These are phyloP conservation scores for Prunella strophiata DNA, from an alignment of 2,797 vertebrate species.

Conservation along the genomic window DNA sequence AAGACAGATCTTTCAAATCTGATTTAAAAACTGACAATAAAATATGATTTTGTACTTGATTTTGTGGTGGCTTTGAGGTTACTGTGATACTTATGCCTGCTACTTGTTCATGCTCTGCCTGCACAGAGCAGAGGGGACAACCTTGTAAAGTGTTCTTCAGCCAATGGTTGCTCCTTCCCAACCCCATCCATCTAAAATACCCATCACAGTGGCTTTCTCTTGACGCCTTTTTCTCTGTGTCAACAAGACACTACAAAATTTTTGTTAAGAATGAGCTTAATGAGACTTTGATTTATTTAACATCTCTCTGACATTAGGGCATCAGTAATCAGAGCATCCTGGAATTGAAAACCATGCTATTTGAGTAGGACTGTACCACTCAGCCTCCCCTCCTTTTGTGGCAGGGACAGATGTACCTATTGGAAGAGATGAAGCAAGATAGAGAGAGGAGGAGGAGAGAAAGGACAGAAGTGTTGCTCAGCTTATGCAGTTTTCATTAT, in stretches of 20 bases:
- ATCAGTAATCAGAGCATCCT: not conserved
- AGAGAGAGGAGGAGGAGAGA: not conserved
- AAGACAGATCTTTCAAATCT: not conserved
- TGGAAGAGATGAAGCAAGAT: not conserved
- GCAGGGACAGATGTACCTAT: not conserved
- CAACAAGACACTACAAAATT: not conserved
- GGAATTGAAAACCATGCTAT: not conserved
- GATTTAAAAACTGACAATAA: not conserved
- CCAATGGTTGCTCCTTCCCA: not conserved
- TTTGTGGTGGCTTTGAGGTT: not conserved
- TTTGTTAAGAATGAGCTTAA: not conserved
- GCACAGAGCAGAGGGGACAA: not conserved
- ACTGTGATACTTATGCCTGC: not conserved
- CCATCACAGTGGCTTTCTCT: not conserved
- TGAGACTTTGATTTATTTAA: not conserved
- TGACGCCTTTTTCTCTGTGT: not conserved
- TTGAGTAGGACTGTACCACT: not conserved
- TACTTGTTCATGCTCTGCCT: not conserved
- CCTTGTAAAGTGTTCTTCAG: not conserved
- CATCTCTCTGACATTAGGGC: not conserved
- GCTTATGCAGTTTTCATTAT: not conserved
- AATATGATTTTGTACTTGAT: not conserved
- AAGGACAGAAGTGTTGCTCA: not conserved
- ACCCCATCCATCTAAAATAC: not conserved
- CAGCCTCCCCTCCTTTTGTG: not conserved